Evolutionary conservation across 1,140 invertebrate genomes (phyloP).

Genomic region (Gryon sp.): DNA sequence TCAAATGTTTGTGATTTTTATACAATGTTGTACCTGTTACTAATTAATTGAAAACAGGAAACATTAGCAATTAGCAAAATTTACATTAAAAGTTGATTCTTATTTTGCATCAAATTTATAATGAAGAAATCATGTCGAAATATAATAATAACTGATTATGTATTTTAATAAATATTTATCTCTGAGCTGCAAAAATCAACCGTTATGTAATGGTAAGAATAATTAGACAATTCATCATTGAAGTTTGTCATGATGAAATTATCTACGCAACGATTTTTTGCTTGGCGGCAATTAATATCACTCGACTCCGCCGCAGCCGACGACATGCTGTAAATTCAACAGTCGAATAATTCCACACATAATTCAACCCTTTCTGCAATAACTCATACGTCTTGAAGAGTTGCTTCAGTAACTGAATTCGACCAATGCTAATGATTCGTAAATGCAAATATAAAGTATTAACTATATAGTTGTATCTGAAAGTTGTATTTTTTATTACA

Average conservation of each 20-base stretch:
- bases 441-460: conserved; percentile 67
- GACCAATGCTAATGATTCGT: conserved; percentile 66
- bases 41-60: no score
- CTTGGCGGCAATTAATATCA: conserved; percentile 66
- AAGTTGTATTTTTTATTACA: conserved; percentile 36
- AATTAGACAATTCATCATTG: conserved; percentile 31
- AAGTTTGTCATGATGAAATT: conserved; percentile 43
- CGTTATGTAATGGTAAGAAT: no score
- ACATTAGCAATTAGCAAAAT: no score
- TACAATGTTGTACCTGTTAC: no score
- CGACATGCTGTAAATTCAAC: conserved; percentile 63
- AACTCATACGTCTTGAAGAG: conserved; percentile 64
- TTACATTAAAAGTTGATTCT: no score
- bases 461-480: conserved; percentile 52
- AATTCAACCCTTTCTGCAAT: conserved; percentile 70
- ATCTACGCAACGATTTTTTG: conserved; percentile 57
- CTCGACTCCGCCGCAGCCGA: conserved; percentile 63
- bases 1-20: no score
- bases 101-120: no score
- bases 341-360: conserved; percentile 66
- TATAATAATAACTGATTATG: no score
- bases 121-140: no score
- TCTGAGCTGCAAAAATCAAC: no score
- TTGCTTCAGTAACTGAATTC: conserved; percentile 63
- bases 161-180: no score